A percentile compares a stretch with the other conserved stretches of the same genome.
Conservation (phyloP, 2,888 invertebrate species). For the Stratiomys singularior region DNA sequence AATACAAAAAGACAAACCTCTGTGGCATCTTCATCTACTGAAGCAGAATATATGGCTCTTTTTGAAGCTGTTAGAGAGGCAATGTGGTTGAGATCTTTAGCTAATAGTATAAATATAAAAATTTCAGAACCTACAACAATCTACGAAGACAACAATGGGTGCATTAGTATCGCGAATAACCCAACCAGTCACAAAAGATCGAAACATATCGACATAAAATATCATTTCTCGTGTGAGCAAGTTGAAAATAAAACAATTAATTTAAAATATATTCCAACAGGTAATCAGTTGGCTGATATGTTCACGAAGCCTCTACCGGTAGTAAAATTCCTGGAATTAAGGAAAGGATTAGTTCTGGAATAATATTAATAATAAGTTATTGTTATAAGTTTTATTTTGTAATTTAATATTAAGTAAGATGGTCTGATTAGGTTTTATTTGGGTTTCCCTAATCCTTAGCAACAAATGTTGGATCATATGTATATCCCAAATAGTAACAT, state of each 20-base stretch:
- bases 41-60: slow-evolving; percentile 45
- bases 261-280: slow-evolving; percentile 49
- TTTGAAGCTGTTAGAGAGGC: slow-evolving; percentile 44
- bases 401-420: slow-evolving; percentile 22
- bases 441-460: slow-evolving; percentile 48
- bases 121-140: not conserved
- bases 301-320: slow-evolving; percentile 50
- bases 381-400: slow-evolving; percentile 14
- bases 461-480: slow-evolving; percentile 48
- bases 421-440: slow-evolving; percentile 24
- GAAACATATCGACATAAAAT: too few species aligned
- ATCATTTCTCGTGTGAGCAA: slow-evolving; percentile 47
- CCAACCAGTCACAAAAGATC: slow-evolving; percentile 50
- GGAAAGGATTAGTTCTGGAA: not conserved
- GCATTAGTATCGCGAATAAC: slow-evolving; percentile 49
- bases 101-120: slow-evolving; percentile 31
- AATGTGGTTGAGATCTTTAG: slow-evolving; percentile 44
- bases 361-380: slow-evolving; percentile 28
- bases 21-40: slow-evolving; percentile 45
- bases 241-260: slow-evolving; percentile 49
- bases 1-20: slow-evolving; percentile 49
- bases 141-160: slow-evolving; percentile 49
- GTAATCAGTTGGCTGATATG: slow-evolving; percentile 49
- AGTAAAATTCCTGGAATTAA: slow-evolving; percentile 42
- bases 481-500: slow-evolving; percentile 1